phyloP scores from a whole-genome alignment of 2,113 vertebrate species.

The Toxotes jaculatrix region DNA sequence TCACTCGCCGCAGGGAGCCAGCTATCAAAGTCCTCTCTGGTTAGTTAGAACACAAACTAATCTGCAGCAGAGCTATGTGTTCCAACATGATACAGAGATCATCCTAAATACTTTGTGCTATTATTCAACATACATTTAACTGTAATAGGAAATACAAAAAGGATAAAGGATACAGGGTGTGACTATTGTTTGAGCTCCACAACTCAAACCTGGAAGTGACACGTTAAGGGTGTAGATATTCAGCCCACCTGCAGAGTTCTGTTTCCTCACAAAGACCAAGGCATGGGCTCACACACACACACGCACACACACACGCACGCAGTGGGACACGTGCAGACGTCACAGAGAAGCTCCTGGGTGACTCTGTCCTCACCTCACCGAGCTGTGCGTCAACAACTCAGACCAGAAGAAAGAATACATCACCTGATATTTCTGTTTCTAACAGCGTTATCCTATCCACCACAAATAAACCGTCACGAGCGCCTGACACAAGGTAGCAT shows the following conservation, averaged over 20 bases:
- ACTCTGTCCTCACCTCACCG: constrained; percentile 22
- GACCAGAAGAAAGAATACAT: background rate
- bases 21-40: constrained; percentile 30
- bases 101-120: background rate
- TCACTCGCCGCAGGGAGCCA: constrained; percentile 46
- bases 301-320: constrained; percentile 8
- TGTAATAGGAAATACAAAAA: background rate
- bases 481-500: constrained; percentile 16
- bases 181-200: constrained; percentile 41
- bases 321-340: background rate
- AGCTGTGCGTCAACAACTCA: constrained; percentile 27
- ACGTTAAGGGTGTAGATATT: constrained; percentile 18
- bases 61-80: constrained; percentile 14
- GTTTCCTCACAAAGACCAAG: background rate
- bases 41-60: constrained; percentile 42
- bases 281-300: background rate
- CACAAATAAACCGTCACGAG: constrained; percentile 16
- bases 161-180: constrained; percentile 43
- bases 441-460: background rate
- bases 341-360: constrained; percentile 23
- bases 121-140: background rate
- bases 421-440: constrained; percentile 7
- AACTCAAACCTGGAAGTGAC: constrained; percentile 43
- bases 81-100: constrained; percentile 9
- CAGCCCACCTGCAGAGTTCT: constrained; percentile 14